A percentile compares a stretch with the other conserved stretches of the same genome.
Evolutionary conservation across 1,140 invertebrate species (phyloP).

Genomic region (Vanessa atalanta): DNA sequence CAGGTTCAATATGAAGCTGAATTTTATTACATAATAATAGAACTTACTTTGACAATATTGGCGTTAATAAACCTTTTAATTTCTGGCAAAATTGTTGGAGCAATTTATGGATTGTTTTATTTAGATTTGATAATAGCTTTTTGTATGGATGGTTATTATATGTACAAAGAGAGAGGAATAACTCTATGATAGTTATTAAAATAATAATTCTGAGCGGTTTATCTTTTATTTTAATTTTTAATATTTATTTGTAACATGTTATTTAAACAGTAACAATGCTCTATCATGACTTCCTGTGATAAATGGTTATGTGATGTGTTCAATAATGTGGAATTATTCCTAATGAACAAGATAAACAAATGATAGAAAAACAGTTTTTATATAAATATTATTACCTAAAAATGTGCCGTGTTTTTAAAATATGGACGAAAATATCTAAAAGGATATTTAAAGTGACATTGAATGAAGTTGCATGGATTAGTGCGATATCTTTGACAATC

Average conservation of each 20-base stretch:
- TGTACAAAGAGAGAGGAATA: slow-evolving; percentile 61
- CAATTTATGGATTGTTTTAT: slow-evolving; percentile 71
- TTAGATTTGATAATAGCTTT: slow-evolving; percentile 70
- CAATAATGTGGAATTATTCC: not conserved
- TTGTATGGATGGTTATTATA: slow-evolving; percentile 62
- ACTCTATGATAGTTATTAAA: slow-evolving; percentile 53
- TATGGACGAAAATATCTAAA: slow-evolving; percentile 32
- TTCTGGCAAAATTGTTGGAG: slow-evolving; percentile 55
- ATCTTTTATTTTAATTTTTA: slow-evolving; percentile 9
- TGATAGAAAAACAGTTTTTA: slow-evolving; percentile 17
- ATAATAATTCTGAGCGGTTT: slow-evolving; percentile 21
- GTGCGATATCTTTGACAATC: slow-evolving; percentile 35
- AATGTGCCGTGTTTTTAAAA: slow-evolving; percentile 42
- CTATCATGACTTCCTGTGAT: slow-evolving; percentile 39
- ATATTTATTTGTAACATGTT: not conserved
- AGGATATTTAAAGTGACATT: slow-evolving; percentile 49
- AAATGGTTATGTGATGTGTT: slow-evolving; percentile 20
- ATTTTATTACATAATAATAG: slow-evolving; percentile 65
- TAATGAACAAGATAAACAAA: slow-evolving; percentile 4
- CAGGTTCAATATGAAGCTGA: slow-evolving; percentile 70
- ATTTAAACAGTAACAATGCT: not conserved
- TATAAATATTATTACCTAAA: not conserved
- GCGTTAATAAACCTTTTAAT: slow-evolving; percentile 55
- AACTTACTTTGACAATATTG: slow-evolving; percentile 52
- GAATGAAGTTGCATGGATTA: slow-evolving; percentile 45